phyloP scores from a whole-genome alignment of 2,888 invertebrate genomes.

The Morinoia aosen region DNA sequence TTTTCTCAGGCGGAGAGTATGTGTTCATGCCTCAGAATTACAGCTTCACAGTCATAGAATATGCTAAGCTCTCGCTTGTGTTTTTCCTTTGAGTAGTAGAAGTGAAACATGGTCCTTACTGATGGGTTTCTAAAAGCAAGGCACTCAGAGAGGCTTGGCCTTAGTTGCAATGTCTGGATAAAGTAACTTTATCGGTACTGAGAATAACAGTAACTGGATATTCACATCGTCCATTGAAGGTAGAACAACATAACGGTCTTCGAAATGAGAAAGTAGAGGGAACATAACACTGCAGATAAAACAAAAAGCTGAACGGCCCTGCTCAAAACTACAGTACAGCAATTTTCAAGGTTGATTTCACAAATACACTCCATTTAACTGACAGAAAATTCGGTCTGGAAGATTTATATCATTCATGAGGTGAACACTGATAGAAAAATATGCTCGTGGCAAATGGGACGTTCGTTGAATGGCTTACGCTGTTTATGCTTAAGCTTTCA shows the following conservation, averaged over 20 bases:
- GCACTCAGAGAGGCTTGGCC: neutral
- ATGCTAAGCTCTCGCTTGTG: neutral
- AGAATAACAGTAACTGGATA: neutral
- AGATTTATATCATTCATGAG: neutral
- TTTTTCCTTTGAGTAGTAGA: neutral
- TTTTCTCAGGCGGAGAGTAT: neutral
- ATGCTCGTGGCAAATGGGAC: neutral
- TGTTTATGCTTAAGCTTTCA: neutral
- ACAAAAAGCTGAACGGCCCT: too few relatives aligned
- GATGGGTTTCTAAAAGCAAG: neutral
- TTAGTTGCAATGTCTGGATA: neutral
- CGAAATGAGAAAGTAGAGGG: neutral
- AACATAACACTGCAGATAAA: neutral
- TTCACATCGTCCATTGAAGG: neutral
- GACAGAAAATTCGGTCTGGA: neutral
- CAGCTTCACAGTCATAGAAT: neutral
- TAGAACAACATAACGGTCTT: neutral
- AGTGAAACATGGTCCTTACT: neutral
- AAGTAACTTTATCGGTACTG: neutral
- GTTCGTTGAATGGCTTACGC: neutral
- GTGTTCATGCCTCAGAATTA: neutral
- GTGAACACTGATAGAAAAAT: neutral
- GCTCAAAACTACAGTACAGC: neutral
- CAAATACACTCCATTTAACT: neutral
- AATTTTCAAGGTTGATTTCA: neutral